These are phyloP conservation scores for Anomalospiza imberbis DNA, from an alignment of 2,797 vertebrate species.

Conservation along the genomic window DNA sequence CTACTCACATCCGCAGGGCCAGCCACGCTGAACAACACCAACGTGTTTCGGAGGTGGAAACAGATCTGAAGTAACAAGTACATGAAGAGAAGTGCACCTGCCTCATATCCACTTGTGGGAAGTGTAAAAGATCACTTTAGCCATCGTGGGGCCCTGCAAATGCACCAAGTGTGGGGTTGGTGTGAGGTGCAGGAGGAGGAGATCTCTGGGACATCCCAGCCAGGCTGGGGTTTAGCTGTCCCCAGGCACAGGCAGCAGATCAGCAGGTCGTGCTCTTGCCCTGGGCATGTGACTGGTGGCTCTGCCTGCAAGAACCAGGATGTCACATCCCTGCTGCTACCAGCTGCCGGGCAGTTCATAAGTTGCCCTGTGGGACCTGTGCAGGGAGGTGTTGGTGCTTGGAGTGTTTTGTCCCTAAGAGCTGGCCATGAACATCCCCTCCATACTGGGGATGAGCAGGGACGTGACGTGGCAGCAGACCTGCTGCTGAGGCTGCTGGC, in stretches of 20 bases:
- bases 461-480: rapidly evolving
- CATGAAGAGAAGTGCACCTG: not conserved
- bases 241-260: not conserved
- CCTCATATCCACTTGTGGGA: not conserved
- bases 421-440: not conserved
- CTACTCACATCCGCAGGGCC: not conserved
- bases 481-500: not conserved
- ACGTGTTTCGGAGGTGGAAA: rapidly evolving
- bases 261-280: rapidly evolving
- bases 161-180: not conserved
- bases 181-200: not conserved
- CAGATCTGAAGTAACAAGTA: not conserved
- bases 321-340: not conserved
- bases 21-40: rapidly evolving
- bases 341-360: rapidly evolving
- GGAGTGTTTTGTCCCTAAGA: not conserved
- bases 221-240: not conserved
- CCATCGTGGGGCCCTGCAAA: not conserved
- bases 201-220: not conserved
- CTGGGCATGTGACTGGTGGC: rapidly evolving
- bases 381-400: not conserved
- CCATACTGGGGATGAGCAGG: not conserved
- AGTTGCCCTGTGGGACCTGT: not conserved
- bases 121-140: not conserved
- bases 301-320: not conserved